These are phyloP conservation scores for Graphium colonna DNA, from an alignment of 2,888 invertebrate species.

Conservation along the genomic window DNA sequence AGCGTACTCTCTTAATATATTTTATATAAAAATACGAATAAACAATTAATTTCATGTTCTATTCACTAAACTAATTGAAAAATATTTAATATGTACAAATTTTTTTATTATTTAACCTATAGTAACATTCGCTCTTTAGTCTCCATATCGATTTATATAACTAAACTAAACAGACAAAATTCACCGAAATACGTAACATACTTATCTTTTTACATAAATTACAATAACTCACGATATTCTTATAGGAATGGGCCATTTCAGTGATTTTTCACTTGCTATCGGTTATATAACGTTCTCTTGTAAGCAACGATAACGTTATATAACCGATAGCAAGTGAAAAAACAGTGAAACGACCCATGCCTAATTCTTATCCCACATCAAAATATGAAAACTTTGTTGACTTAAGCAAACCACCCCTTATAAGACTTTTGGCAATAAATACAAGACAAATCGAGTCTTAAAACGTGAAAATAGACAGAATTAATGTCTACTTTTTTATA, in stretches of 20 bases:
- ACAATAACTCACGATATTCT: slow-evolving; percentile 32
- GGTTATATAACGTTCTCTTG: too few species aligned
- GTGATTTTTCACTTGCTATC: too few species aligned
- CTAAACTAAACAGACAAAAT: neutral
- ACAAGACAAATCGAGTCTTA: slow-evolving; percentile 14
- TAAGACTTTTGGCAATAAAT: slow-evolving; percentile 13
- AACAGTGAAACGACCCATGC: too few species aligned
- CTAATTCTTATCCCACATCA: slow-evolving; percentile 39
- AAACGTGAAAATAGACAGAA: neutral
- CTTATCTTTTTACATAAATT: slow-evolving; percentile 25
- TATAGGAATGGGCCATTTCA: too few species aligned
- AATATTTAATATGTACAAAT: slow-evolving; percentile 17
- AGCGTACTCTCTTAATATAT: slow-evolving; percentile 10
- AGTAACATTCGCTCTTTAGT: neutral
- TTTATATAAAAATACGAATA: slow-evolving; percentile 20
- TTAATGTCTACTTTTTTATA: too few species aligned
- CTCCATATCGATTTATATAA: slow-evolving; percentile 2
- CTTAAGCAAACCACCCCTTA: slow-evolving; percentile 24
- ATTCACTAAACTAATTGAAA: slow-evolving; percentile 7
- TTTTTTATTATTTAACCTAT: slow-evolving; percentile 8
- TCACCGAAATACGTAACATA: neutral
- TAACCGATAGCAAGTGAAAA: too few species aligned
- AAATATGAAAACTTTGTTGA: slow-evolving; percentile 54
- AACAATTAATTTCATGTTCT: slow-evolving; percentile 5
- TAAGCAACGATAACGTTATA: too few species aligned